Evolutionary conservation across 92 coral and sea anemone species (phyloP).

Genomic region (Umimayanthus kanabou): DNA sequence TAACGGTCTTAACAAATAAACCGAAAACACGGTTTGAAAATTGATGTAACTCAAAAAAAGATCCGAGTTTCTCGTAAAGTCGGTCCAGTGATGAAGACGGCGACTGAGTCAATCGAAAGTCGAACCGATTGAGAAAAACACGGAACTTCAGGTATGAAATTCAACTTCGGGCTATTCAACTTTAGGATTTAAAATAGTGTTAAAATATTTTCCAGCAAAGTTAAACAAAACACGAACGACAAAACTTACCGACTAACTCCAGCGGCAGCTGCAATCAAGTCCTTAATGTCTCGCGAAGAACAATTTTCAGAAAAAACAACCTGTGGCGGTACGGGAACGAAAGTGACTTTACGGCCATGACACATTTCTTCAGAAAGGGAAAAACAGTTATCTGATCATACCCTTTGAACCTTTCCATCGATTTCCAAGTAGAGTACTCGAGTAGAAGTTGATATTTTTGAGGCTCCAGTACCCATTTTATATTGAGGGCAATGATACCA

Average conservation of each 20-base stretch:
- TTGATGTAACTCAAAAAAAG: too few relatives aligned
- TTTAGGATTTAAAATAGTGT: too few relatives aligned
- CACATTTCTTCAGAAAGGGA: neutral
- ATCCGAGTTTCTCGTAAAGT: too few relatives aligned
- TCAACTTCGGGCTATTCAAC: too few relatives aligned
- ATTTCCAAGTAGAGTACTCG: slow-evolving; percentile 32
- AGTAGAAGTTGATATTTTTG: neutral
- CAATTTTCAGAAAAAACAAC: slow-evolving; percentile 38
- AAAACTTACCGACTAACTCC: slow-evolving; percentile 32
- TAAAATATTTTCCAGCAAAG: neutral
- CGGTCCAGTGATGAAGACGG: too few relatives aligned
- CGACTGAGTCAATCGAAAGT: too few relatives aligned
- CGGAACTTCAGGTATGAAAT: too few relatives aligned
- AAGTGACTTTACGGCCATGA: neutral
- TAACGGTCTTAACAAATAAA: too few relatives aligned
- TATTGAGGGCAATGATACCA: neutral
- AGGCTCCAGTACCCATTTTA: slow-evolving; percentile 33
- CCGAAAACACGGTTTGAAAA: too few relatives aligned
- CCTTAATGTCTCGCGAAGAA: slow-evolving; percentile 34
- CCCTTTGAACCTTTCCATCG: slow-evolving; percentile 36
- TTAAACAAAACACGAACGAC: neutral
- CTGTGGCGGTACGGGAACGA: neutral
- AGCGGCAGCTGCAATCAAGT: slow-evolving; percentile 35
- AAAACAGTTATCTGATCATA: neutral
- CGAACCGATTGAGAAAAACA: too few relatives aligned